A percentile compares a stretch with the other conserved stretches of the same genome.
phyloP scores from a whole-genome alignment of 1,140 invertebrate species.

The Chelonus insularis region DNA sequence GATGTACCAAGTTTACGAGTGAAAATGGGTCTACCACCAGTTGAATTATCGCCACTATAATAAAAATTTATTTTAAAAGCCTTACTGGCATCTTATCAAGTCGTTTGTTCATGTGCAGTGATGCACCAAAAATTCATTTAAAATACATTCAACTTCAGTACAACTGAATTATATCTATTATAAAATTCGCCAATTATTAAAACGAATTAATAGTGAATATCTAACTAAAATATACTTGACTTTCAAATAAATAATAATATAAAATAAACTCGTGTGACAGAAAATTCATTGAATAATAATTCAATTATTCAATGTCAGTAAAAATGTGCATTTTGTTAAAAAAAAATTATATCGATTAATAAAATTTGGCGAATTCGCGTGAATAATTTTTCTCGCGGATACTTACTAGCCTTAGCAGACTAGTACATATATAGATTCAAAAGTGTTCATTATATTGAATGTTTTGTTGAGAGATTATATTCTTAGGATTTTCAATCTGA shows the following conservation, averaged over 20 bases:
- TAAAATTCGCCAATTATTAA: no score
- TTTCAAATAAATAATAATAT: no score
- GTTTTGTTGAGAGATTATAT: neutral
- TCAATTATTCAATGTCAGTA: no score
- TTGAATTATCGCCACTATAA: constrained; percentile 48
- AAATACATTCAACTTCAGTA: no score
- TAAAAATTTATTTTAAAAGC: constrained; percentile 26
- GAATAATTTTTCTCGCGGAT: constrained; percentile 25
- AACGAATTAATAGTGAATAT: no score
- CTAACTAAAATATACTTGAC: no score
- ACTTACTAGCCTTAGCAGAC: constrained; percentile 42
- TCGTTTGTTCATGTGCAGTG: neutral
- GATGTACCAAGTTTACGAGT: constrained; percentile 72
- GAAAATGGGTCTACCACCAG: constrained; percentile 65
- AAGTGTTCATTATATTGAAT: constrained; percentile 36
- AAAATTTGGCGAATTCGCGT: constrained; percentile 1
- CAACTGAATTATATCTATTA: no score
- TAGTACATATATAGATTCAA: constrained; percentile 40
- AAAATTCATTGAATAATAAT: no score
- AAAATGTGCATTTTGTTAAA: no score
- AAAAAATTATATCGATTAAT: no score
- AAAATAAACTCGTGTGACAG: no score
- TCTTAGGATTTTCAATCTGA: neutral
- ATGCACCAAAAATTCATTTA: no score
- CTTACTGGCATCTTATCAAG: neutral